Percentiles rank a stretch among this genome's conserved stretches.
Conservation (phyloP, 2,797 vertebrate genomes). For the Rhinoraja longicauda region DNA sequence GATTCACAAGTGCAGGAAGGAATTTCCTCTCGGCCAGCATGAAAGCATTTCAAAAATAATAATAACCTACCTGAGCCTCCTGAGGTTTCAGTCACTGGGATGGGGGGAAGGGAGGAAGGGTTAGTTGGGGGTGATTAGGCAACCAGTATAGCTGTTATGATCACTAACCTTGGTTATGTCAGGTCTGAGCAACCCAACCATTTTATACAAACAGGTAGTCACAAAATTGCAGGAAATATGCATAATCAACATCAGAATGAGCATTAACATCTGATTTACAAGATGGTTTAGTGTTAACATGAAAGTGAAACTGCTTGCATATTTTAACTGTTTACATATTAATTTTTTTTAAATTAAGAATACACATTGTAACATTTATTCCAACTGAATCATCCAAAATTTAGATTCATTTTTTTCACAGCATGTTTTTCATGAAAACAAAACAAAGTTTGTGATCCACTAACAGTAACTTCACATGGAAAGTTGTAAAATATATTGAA, state of each 20-base stretch:
- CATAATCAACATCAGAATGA: too few species aligned
- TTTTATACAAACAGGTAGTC: background rate
- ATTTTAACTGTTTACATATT: background rate
- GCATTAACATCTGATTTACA: background rate
- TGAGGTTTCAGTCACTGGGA: background rate
- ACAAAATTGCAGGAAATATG: background rate
- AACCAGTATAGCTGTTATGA: background rate
- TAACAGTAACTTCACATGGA: background rate
- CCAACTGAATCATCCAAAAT: background rate
- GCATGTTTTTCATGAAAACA: too few species aligned
- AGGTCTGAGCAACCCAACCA: background rate
- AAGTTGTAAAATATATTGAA: background rate
- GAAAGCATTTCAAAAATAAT: background rate
- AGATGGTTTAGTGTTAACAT: background rate
- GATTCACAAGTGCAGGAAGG: background rate
- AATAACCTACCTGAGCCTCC: background rate
- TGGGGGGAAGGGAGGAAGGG: too few species aligned
- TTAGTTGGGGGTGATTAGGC: background rate
- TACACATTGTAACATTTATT: background rate
- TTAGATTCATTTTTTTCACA: background rate
- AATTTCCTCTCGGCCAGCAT: background rate
- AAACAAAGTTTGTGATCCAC: background rate
- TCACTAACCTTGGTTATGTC: background rate
- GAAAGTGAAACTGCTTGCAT: background rate
- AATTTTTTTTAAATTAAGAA: background rate